These are phyloP conservation scores for Heliconius hortense DNA, from an alignment of 2,888 invertebrate species.

Conservation along the genomic window DNA sequence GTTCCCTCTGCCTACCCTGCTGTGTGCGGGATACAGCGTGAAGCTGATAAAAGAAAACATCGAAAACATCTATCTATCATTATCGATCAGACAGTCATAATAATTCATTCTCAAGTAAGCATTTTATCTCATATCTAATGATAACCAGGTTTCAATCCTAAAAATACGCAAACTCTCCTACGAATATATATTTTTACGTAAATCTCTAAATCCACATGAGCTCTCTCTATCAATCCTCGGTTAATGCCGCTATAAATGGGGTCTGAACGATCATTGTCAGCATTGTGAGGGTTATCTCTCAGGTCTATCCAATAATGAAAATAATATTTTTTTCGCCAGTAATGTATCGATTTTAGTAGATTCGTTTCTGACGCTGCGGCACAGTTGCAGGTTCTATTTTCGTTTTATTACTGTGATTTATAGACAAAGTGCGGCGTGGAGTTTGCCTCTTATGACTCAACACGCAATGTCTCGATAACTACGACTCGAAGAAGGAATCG, in stretches of 20 bases:
- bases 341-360: not conserved
- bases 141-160: not conserved
- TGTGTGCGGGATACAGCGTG: no score
- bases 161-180: constrained; percentile 38
- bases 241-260: constrained; percentile 45
- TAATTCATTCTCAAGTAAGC: not conserved
- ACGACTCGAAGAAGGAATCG: no score
- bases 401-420: not conserved
- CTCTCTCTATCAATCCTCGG: constrained; percentile 50
- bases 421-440: not conserved
- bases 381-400: not conserved
- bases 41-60: no score
- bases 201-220: constrained; percentile 48
- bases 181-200: constrained; percentile 46
- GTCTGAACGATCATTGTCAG: constrained; percentile 34
- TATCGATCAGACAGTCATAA: not conserved
- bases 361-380: not conserved
- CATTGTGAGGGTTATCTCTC: constrained; percentile 30
- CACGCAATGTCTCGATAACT: not conserved
- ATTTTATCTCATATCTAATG: not conserved
- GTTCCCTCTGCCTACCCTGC: no score
- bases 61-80: not conserved
- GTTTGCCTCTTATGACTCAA: not conserved
- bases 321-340: constrained; percentile 1
- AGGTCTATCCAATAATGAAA: constrained; percentile 14